Percentiles rank a stretch among this genome's conserved stretches.
Conservation (phyloP, 2,888 invertebrate genomes). For the Metacarcinus magister region DNA sequence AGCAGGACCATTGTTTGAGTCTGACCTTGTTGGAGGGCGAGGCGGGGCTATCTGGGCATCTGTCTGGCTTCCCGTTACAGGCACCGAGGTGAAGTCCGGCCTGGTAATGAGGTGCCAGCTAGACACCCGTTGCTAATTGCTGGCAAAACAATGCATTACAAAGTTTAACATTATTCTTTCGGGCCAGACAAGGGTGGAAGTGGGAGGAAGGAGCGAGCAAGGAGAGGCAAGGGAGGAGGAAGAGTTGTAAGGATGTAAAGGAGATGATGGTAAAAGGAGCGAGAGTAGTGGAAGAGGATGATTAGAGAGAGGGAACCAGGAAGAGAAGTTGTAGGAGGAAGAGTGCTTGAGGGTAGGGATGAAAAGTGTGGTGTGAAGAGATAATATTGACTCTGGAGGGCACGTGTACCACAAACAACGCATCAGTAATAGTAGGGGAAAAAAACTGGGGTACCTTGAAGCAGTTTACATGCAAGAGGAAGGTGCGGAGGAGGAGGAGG, state of each 20-base stretch:
- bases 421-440: not conserved
- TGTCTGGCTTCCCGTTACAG: not conserved
- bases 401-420: not conserved
- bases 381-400: not conserved
- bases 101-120: constrained; percentile 61
- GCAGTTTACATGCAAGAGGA: not conserved
- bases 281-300: not conserved
- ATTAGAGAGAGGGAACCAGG: not conserved
- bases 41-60: constrained; percentile 12
- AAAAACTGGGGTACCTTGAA: not conserved
- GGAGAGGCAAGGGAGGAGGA: not conserved
- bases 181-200: not conserved
- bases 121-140: constrained; percentile 59
- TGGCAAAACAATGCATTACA: constrained; percentile 62
- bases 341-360: not conserved
- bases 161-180: constrained; percentile 36
- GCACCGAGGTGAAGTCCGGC: not conserved
- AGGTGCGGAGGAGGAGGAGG: not conserved
- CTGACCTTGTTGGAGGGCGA: constrained; percentile 51
- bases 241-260: not conserved
- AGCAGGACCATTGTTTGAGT: constrained; percentile 46
- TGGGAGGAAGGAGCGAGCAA: not conserved
- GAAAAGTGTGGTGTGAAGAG: constrained; percentile 42
- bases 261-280: not conserved
- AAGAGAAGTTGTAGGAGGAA: not conserved